Percentiles rank a stretch among this genome's conserved stretches.
These are phyloP conservation scores for Euzetes globulus DNA, from an alignment of 2,888 invertebrate species.

Conservation along the genomic window DNA sequence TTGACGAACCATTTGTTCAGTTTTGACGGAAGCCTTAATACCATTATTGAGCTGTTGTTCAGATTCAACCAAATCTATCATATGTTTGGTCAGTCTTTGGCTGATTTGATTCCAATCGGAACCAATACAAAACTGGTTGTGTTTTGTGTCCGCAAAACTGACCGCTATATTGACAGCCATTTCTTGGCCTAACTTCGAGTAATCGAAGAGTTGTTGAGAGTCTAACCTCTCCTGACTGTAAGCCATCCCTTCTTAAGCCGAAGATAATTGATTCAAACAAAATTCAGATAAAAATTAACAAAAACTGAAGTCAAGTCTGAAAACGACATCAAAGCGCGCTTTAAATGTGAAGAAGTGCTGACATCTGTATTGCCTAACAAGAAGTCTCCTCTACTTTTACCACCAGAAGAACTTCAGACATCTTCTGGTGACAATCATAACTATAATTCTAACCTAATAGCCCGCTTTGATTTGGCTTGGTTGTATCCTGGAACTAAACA, in stretches of 20 bases:
- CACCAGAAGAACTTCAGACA: no score
- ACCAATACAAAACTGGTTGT: not conserved
- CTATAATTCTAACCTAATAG: no score
- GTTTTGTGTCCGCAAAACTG: not conserved
- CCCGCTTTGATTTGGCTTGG: no score
- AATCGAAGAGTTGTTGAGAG: constrained; percentile 6
- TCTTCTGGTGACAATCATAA: no score
- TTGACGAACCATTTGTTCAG: not conserved
- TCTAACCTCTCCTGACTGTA: not conserved
- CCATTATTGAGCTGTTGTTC: not conserved
- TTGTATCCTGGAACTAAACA: no score
- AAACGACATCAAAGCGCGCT: not conserved
- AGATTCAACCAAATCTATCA: not conserved
- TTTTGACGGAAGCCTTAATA: not conserved
- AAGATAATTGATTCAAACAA: not conserved
- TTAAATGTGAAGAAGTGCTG: not conserved
- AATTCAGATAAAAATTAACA: no score
- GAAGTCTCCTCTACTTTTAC: no score
- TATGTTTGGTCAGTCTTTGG: not conserved
- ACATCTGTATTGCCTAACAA: no score
- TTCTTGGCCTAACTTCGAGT: not conserved
- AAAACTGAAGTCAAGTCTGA: not conserved
- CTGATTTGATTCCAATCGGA: not conserved
- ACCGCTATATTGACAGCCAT: not conserved
- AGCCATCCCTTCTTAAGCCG: not conserved